Percentiles rank a stretch among this genome's conserved stretches.
Conservation (phyloP, 2,888 invertebrate species). For the Chymomyza amoena region DNA sequence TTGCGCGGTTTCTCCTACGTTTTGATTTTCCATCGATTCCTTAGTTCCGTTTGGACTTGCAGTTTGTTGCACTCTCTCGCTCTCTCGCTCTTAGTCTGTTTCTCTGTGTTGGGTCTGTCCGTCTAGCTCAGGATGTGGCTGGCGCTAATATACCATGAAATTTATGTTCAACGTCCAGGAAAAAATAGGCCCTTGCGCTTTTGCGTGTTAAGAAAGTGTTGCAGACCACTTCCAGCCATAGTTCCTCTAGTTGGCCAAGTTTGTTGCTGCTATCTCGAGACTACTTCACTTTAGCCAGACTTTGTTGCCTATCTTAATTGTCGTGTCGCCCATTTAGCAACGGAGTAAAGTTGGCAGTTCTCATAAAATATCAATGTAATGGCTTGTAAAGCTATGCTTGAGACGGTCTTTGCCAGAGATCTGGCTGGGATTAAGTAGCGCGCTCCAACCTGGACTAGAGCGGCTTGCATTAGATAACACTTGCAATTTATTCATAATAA, state of each 20-base stretch:
- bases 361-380: constrained; percentile 40
- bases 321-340: constrained; percentile 10
- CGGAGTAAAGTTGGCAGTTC: constrained; percentile 20
- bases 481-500: neutral
- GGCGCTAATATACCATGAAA: constrained; percentile 48
- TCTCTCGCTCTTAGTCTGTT: neutral
- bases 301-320: constrained; percentile 17
- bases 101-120: neutral
- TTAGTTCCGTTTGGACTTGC: constrained; percentile 32
- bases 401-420: constrained; percentile 2
- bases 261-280: neutral
- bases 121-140: constrained; percentile 29
- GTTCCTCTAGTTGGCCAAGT: constrained; percentile 14
- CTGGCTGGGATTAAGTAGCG: constrained; percentile 11
- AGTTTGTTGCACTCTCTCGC: constrained; percentile 14
- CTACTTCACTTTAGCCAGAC: constrained; percentile 6
- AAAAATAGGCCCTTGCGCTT: constrained; percentile 38
- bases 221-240: constrained; percentile 23
- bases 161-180: constrained; percentile 30
- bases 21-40: constrained; percentile 47
- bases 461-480: neutral
- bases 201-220: neutral
- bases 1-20: constrained; percentile 16
- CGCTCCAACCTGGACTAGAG: constrained; percentile 16
- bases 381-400: constrained; percentile 19